These are phyloP conservation scores for Mercenaria mercenaria DNA, from an alignment of 1,140 invertebrate genomes.

Conservation along the genomic window DNA sequence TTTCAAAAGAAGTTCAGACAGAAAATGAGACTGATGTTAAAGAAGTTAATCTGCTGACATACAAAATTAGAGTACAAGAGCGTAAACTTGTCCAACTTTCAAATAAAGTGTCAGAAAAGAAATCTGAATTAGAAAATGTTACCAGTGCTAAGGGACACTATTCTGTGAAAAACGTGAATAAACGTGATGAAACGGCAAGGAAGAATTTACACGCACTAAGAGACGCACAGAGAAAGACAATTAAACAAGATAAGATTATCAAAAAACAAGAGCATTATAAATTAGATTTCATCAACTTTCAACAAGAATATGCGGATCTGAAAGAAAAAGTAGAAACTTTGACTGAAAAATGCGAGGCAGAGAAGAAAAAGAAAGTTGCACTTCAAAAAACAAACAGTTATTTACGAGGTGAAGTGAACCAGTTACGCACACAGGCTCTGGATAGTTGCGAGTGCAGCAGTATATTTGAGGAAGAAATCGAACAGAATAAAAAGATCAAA, in stretches of 20 bases:
- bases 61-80: too few relatives aligned
- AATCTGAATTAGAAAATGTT: neutral
- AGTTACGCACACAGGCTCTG: too few relatives aligned
- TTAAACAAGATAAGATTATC: too few relatives aligned
- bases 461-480: neutral
- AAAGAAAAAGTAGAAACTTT: neutral
- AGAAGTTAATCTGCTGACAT: too few relatives aligned
- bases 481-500: neutral
- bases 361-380: constrained; percentile 15
- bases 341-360: neutral
- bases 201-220: constrained; percentile 21
- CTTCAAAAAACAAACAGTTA: neutral
- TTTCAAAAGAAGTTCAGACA: too few relatives aligned
- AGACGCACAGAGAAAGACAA: neutral
- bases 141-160: neutral
- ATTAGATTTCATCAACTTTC: neutral
- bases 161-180: neutral
- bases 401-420: neutral
- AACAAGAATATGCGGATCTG: neutral
- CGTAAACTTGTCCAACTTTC: too few relatives aligned
- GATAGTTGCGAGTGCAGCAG: neutral
- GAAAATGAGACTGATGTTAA: too few relatives aligned
- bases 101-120: too few relatives aligned
- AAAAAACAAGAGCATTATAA: neutral
- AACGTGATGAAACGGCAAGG: constrained; percentile 31